phyloP scores from a whole-genome alignment of 2,797 vertebrate species.

The Vireo griseus region DNA sequence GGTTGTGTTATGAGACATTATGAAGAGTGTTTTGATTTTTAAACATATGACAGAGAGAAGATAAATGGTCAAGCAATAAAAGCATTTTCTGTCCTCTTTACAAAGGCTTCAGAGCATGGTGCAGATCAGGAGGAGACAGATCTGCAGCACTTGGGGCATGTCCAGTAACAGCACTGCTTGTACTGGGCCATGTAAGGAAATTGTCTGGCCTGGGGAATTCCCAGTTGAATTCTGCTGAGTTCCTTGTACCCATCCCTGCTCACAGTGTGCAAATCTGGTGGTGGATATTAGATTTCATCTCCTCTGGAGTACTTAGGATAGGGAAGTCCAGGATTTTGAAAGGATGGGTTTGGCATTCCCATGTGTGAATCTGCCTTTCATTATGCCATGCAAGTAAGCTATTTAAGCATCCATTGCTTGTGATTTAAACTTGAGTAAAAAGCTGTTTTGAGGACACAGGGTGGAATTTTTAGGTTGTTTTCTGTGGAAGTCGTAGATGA shows the following conservation, averaged over 20 bases:
- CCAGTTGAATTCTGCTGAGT: not conserved
- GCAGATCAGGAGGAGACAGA: not conserved
- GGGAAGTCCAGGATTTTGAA: not conserved
- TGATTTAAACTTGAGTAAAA: slow-evolving; percentile 7
- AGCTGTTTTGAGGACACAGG: not conserved
- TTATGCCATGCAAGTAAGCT: not conserved
- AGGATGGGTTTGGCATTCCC: not conserved
- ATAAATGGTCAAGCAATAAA: not conserved
- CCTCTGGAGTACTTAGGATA: not conserved
- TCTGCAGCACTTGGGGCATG: not conserved
- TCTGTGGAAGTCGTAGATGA: not conserved
- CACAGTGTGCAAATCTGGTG: not conserved
- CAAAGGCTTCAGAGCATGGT: not conserved
- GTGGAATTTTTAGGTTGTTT: not conserved
- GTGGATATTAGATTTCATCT: not conserved
- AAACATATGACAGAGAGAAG: not conserved
- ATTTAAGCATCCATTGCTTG: not conserved
- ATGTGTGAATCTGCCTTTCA: not conserved
- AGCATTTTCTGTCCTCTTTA: not conserved
- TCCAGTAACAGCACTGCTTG: not conserved
- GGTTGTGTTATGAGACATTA: not conserved
- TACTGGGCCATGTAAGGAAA: not conserved
- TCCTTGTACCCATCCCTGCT: not conserved
- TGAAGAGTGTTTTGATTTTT: not conserved
- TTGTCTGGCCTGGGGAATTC: not conserved